Evolutionary conservation across 1,140 invertebrate genomes (phyloP), one percentile per base, ranked within the genome.

Genomic region (Cecropterus lyciades): DNA sequence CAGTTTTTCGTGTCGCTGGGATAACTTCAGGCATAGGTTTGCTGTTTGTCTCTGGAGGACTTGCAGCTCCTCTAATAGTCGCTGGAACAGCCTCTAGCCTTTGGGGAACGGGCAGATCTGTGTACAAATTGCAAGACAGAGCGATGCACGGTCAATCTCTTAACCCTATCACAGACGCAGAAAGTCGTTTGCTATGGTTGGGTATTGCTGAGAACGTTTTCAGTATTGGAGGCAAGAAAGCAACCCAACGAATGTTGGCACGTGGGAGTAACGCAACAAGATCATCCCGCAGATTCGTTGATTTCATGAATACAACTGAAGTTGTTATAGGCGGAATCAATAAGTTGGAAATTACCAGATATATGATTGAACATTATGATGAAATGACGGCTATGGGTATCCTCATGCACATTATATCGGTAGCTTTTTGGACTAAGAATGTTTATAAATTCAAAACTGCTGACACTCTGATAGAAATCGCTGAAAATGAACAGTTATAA

Each of bases 131-230:
- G 24, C 57, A 52, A n/a, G 72, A 78, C 37, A 72, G 63, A 69
- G 70, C 72, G 0, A 37, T 14, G 8, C 75, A 78, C n/a, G 75
- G 75, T 6, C 72, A 75, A 67, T 69, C 46, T 51, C 55, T 78
- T 27, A 78, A 78, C 40, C 72, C 75, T 7, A 69, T 75, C 48
- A 69, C 68, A n/a, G 65, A 72, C 16, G 68, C 68, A 0, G 72
- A 73, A 42, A 75, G 70, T 9, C 70, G 75, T 14, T 69, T 75
- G 75, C 33, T 77, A 16, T 77, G 75, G 75, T 64, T 77, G n/a
- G 72, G 75, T 33, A 60, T 77, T 16, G 73, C 75, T n/a, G 75
- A 70, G 1, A 78, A 75, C 24, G 37, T 78, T 30, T 65, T 69
- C 17, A 75, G 70, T 52, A 75, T 78, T 42, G 70, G 70, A 1